phyloP scores from a whole-genome alignment of 1,140 invertebrate species.

The Procambarus clarkii region DNA sequence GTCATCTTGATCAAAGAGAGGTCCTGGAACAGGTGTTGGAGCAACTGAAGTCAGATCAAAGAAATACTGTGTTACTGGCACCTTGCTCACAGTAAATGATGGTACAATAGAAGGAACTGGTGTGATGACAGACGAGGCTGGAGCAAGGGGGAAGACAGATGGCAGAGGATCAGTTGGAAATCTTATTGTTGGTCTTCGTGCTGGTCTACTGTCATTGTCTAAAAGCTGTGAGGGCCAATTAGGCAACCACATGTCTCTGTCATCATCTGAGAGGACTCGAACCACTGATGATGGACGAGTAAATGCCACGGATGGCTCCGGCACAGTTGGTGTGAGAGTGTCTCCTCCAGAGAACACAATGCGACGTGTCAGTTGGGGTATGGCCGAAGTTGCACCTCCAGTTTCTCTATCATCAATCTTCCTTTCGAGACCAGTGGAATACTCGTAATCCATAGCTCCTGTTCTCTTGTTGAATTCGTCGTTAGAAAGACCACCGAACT shows the following conservation, averaged over 20 bases:
- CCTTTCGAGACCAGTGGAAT: background rate
- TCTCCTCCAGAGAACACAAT: conserved; percentile 36
- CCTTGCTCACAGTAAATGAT: conserved; percentile 49
- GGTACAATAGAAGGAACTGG: background rate
- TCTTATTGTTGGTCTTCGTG: conserved; percentile 27
- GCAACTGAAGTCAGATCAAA: conserved; percentile 49
- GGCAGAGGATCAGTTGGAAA: conserved; percentile 35
- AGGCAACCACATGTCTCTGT: conserved; percentile 34
- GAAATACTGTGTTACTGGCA: conserved; percentile 61
- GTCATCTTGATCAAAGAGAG: conserved; percentile 43
- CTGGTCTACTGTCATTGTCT: background rate
- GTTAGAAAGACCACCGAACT: background rate
- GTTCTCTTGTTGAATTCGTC: background rate
- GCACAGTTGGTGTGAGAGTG: conserved; percentile 4
- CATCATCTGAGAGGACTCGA: conserved; percentile 35
- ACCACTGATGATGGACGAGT: conserved; percentile 32
- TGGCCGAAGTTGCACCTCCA: background rate
- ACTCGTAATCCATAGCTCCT: conserved; percentile 17
- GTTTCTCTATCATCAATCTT: background rate
- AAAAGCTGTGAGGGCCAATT: conserved; percentile 56
- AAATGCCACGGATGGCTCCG: background rate
- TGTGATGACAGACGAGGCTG: background rate
- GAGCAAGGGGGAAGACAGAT: background rate
- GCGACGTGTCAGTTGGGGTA: conserved; percentile 28
- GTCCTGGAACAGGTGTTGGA: conserved; percentile 47